Conservation (phyloP, 30 jellyfish, hydroid and myxozoan species). For the Aurelia aurita complex sp. Pacific region DNA sequence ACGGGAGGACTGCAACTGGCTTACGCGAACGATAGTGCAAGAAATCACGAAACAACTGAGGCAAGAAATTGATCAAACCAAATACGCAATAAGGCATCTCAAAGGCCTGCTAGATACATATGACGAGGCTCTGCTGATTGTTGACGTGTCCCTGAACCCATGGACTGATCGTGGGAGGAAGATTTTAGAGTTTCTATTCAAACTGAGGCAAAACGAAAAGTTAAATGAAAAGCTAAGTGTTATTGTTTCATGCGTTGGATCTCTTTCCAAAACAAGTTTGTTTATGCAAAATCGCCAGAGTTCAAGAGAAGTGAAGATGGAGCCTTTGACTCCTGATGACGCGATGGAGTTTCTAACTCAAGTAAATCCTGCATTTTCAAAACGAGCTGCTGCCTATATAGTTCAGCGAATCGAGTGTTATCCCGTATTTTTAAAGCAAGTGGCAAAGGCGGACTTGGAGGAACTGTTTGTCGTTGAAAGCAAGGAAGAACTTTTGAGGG, state of each 20-base stretch:
- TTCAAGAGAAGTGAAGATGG: slow-evolving; percentile 12
- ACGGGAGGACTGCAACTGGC: slow-evolving; percentile 7
- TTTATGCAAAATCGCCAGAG: slow-evolving; percentile 8
- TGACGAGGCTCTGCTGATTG: slow-evolving; percentile 22
- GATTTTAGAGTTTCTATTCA: not conserved
- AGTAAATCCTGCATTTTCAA: slow-evolving; percentile 20
- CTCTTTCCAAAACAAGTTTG: slow-evolving; percentile 29
- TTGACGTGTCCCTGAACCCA: slow-evolving; percentile 37
- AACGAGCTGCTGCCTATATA: slow-evolving; percentile 22
- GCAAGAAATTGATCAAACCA: slow-evolving; percentile 2
- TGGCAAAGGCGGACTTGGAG: slow-evolving; percentile 35
- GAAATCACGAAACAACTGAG: slow-evolving; percentile 11
- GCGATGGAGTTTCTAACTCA: slow-evolving; percentile 25
- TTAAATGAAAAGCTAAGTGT: not conserved
- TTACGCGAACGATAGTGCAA: slow-evolving; percentile 20
- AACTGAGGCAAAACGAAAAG: slow-evolving; percentile 2
- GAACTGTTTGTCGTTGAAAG: slow-evolving; percentile 25
- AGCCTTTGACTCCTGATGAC: slow-evolving; percentile 5
- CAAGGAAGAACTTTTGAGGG: slow-evolving; percentile 26
- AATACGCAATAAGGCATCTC: slow-evolving; percentile 3
- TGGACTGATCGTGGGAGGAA: slow-evolving; percentile 9
- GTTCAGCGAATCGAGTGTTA: slow-evolving; percentile 40
- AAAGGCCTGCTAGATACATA: slow-evolving; percentile 9
- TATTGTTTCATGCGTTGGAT: slow-evolving; percentile 12
- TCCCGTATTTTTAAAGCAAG: slow-evolving; percentile 22